These are phyloP conservation scores for Limnephilus rhombicus DNA, from an alignment of 2,888 invertebrate genomes.

Conservation along the genomic window DNA sequence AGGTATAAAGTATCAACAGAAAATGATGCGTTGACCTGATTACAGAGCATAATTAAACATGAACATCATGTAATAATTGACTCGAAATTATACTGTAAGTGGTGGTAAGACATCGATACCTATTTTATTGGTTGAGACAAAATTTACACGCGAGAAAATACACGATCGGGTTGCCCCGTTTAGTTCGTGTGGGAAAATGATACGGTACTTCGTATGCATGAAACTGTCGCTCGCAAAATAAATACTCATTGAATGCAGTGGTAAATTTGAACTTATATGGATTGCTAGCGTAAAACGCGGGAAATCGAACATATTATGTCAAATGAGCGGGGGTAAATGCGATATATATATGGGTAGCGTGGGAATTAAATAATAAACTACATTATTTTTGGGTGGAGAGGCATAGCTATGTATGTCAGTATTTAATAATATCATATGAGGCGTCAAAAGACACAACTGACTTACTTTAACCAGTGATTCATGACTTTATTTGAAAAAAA, in stretches of 20 bases:
- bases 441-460: too few species aligned
- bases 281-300: neutral
- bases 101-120: neutral
- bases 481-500: too few species aligned
- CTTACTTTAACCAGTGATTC: too few species aligned
- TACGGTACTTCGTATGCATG: neutral
- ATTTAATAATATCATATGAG: too few species aligned
- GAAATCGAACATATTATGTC: neutral
- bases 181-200: neutral
- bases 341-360: neutral
- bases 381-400: neutral
- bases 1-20: too few species aligned
- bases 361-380: neutral
- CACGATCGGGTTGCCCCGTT: neutral
- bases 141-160: neutral
- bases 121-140: neutral
- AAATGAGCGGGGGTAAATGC: neutral
- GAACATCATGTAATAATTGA: neutral
- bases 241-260: neutral
- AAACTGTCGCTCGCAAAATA: neutral
- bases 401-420: neutral
- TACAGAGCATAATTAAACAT: neutral
- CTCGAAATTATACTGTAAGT: neutral
- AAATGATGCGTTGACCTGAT: neutral
- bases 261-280: too few species aligned